phyloP scores from a whole-genome alignment of 2,888 invertebrate species.

The Ditula angustiorana region DNA sequence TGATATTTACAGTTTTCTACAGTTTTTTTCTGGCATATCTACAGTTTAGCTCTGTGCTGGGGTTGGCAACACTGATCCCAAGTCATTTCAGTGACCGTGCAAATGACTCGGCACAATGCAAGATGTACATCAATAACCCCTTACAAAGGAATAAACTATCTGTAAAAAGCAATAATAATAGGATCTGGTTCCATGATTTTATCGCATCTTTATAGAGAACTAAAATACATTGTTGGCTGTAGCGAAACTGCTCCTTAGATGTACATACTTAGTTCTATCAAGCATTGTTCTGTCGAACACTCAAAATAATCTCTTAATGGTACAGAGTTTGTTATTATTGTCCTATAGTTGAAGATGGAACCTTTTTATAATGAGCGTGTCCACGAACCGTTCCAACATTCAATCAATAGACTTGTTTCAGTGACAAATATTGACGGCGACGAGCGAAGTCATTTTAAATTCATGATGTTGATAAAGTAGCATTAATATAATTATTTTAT shows the following conservation, averaged over 20 bases:
- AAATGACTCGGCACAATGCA: not conserved
- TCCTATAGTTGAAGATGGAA: not conserved
- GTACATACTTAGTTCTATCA: too few species aligned
- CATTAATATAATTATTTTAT: slow-evolving; percentile 5
- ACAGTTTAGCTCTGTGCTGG: too few species aligned
- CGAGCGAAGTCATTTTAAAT: not conserved
- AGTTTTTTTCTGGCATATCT: too few species aligned
- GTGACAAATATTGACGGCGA: slow-evolving; percentile 3
- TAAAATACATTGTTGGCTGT: slow-evolving; percentile 30
- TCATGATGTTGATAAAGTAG: slow-evolving; percentile 1
- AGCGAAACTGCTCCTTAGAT: too few species aligned
- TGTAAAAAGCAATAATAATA: slow-evolving; percentile 26
- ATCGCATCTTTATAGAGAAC: slow-evolving; percentile 15
- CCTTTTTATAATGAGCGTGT: not conserved
- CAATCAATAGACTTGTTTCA: slow-evolving; percentile 3
- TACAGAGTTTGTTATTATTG: not conserved
- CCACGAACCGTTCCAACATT: not conserved
- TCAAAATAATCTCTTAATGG: not conserved
- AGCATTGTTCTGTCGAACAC: too few species aligned
- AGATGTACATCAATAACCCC: not conserved
- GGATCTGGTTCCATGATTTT: slow-evolving; percentile 6
- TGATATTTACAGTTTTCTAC: too few species aligned
- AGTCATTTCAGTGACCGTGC: not conserved
- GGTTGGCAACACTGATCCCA: not conserved
- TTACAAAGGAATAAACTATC: slow-evolving; percentile 3